Evolutionary conservation across 1,140 invertebrate genomes (phyloP).

Genomic region (Scaptomyza graminum): DNA sequence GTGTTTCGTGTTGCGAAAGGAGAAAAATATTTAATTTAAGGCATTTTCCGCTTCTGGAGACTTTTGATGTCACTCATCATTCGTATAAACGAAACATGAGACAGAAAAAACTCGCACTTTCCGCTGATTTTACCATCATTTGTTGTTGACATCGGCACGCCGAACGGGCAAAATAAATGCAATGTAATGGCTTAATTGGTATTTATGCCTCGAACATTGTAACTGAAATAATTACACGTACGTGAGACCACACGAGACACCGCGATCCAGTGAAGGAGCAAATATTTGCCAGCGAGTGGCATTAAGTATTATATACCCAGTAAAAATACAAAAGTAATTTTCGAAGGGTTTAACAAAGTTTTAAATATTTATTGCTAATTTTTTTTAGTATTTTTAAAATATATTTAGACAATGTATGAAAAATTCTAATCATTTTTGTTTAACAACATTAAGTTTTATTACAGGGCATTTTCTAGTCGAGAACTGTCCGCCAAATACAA

Average conservation of each 20-base stretch:
- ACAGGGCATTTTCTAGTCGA: constrained; percentile 5
- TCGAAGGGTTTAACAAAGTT: too few species aligned
- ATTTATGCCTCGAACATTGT: constrained; percentile 56
- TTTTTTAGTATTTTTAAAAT: too few species aligned
- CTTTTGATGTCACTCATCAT: constrained; percentile 38
- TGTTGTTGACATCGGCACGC: constrained; percentile 40
- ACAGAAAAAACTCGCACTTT: constrained; percentile 42
- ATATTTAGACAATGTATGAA: too few species aligned
- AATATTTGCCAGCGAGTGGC: constrained; percentile 3
- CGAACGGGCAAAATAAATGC: constrained; percentile 58
- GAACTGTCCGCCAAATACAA: not conserved
- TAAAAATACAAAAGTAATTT: not conserved
- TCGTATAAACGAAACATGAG: constrained; percentile 45
- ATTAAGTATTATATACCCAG: constrained; percentile 8
- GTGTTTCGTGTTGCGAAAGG: constrained; percentile 12
- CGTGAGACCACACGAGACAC: constrained; percentile 33
- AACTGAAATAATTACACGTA: constrained; percentile 35
- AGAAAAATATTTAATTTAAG: constrained; percentile 15
- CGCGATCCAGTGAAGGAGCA: constrained; percentile 4
- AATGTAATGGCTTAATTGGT: constrained; percentile 77
- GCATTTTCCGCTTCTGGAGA: constrained; percentile 55
- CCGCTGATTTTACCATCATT: constrained; percentile 41
- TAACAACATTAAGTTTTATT: not conserved
- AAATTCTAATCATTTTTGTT: too few species aligned
- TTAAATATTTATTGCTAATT: too few species aligned